Conservation (phyloP, 2,888 invertebrate genomes). For the Oxycera nigricornis region DNA sequence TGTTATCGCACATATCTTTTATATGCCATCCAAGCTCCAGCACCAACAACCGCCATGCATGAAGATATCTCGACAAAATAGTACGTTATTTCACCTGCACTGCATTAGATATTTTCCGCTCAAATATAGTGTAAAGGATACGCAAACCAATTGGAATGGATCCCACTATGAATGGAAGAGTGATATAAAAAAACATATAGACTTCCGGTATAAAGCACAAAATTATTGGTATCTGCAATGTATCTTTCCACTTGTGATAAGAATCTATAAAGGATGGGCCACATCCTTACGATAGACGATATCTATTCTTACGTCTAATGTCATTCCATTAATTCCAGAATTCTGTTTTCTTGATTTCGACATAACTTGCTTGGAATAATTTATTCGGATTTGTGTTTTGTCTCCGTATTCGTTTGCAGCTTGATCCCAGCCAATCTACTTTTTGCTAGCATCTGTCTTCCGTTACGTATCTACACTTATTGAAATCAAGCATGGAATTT, state of each 20-base stretch:
- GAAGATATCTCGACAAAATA: constrained; percentile 19
- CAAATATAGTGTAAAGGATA: not conserved
- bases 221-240: not conserved
- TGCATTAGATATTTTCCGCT: not conserved
- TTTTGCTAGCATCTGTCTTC: not conserved
- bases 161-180: not conserved
- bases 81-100: not conserved
- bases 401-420: not conserved
- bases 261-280: constrained; percentile 16
- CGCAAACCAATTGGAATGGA: not conserved
- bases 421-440: not conserved
- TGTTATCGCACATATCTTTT: not conserved
- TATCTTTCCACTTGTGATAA: constrained; percentile 14
- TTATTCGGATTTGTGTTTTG: constrained; percentile 18
- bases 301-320: constrained; percentile 13
- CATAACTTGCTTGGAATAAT: constrained; percentile 16
- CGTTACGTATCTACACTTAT: constrained; percentile 1
- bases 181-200: no score
- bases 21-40: not conserved
- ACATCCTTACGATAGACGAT: not conserved
- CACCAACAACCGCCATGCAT: not conserved
- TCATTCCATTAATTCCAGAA: constrained; percentile 32
- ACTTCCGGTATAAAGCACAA: no score
- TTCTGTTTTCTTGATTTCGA: constrained; percentile 29
- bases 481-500: constrained; percentile 32